phyloP scores from a whole-genome alignment of 2,113 vertebrate genomes.

The Eolophus roseicapilla region DNA sequence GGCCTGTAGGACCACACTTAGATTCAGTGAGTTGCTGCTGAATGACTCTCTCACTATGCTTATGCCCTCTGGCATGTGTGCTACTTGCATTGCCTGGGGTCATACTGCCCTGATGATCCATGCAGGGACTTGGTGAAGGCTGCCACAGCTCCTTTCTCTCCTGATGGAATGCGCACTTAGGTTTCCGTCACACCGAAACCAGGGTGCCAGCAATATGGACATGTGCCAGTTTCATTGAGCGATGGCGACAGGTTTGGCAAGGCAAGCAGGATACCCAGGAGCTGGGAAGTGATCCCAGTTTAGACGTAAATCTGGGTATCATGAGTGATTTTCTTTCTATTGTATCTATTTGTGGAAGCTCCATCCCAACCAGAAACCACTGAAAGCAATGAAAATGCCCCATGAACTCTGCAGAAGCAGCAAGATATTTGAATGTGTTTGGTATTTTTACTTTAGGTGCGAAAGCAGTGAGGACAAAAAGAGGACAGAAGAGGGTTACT shows the following conservation, averaged over 20 bases:
- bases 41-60: background rate
- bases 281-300: background rate
- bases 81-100: rapidly evolving
- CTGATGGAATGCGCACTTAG: background rate
- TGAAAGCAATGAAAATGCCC: background rate
- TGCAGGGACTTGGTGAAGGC: background rate
- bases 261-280: background rate
- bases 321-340: background rate
- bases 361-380: background rate
- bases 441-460: background rate
- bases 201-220: background rate
- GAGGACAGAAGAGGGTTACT: background rate
- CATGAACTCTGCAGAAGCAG: background rate
- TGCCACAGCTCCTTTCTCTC: background rate
- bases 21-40: background rate
- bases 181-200: background rate
- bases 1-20: background rate
- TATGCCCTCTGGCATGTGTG: rapidly evolving
- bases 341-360: background rate
- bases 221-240: rapidly evolving
- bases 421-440: background rate
- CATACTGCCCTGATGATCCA: background rate
- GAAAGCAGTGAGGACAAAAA: background rate
- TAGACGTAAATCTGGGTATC: background rate
- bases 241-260: background rate